phyloP scores from a whole-genome alignment of 2,888 invertebrate genomes.

The Pammene fasciana region DNA sequence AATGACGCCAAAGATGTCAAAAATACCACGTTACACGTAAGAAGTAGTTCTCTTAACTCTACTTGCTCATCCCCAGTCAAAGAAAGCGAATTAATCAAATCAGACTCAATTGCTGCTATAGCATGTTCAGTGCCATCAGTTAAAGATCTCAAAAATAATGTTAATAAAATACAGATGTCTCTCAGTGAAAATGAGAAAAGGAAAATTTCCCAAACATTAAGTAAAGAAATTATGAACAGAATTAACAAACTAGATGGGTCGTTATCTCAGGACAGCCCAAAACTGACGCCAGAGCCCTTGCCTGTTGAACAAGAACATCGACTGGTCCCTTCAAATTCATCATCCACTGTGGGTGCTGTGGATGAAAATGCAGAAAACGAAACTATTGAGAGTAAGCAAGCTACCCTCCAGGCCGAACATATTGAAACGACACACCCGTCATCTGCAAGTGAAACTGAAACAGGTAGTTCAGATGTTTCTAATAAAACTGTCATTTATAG shows the following conservation, averaged over 20 bases:
- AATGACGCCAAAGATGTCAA: slow-evolving; percentile 63
- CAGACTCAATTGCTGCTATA: slow-evolving; percentile 84
- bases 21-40: slow-evolving; percentile 78
- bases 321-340: slow-evolving; percentile 5
- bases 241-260: slow-evolving; percentile 76
- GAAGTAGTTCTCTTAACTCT: slow-evolving; percentile 83
- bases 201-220: slow-evolving; percentile 87
- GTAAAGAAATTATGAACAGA: slow-evolving; percentile 88
- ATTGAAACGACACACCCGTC: slow-evolving; percentile 68
- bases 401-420: slow-evolving; percentile 16
- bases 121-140: slow-evolving; percentile 70
- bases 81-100: slow-evolving; percentile 73
- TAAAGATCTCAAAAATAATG: slow-evolving; percentile 77
- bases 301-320: slow-evolving; percentile 46
- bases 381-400: slow-evolving; percentile 65
- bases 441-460: slow-evolving; percentile 87
- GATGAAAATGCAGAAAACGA: slow-evolving; percentile 61
- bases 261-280: slow-evolving; percentile 38
- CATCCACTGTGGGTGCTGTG: neutral
- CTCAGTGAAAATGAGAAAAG: slow-evolving; percentile 88
- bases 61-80: slow-evolving; percentile 67
- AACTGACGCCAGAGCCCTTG: slow-evolving; percentile 32
- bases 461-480: slow-evolving; percentile 88
- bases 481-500: slow-evolving; percentile 87
- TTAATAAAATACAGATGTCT: slow-evolving; percentile 78